Evolutionary conservation across 2,797 vertebrate genomes (phyloP).

Genomic region (Sebastes nivosus): DNA sequence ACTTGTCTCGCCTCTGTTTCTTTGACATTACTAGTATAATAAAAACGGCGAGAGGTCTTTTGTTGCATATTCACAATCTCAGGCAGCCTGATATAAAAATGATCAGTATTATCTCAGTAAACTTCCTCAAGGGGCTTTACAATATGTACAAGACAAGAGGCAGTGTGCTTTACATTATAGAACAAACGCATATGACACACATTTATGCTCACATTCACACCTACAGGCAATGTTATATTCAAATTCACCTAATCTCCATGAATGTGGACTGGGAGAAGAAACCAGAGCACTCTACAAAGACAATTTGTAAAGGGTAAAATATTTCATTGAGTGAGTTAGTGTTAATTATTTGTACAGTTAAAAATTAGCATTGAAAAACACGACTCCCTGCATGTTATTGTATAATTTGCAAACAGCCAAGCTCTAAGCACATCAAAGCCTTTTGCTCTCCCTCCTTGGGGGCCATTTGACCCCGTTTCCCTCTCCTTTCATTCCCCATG

Average conservation of each 20-base stretch:
- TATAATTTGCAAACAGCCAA: conserved; percentile 35
- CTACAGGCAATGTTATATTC: not conserved
- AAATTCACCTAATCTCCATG: not conserved
- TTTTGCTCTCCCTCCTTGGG: conserved; percentile 32
- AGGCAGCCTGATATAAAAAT: not conserved
- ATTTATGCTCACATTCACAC: not conserved
- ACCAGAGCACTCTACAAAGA: not conserved
- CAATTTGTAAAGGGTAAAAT: not conserved
- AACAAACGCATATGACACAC: not conserved
- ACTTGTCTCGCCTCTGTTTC: not conserved
- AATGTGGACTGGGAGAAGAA: not conserved
- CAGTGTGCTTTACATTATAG: not conserved
- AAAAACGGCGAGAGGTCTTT: not conserved
- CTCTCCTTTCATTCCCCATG: conserved; percentile 10
- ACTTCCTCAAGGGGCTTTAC: not conserved
- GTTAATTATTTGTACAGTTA: not conserved
- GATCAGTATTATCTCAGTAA: not conserved
- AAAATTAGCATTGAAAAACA: conserved; percentile 15
- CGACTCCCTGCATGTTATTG: conserved; percentile 16
- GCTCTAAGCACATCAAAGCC: conserved; percentile 46
- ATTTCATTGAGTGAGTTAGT: not conserved
- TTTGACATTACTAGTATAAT: not conserved
- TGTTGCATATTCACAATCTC: not conserved
- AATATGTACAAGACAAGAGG: not conserved
- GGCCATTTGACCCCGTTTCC: conserved; percentile 46